phyloP scores from a whole-genome alignment of 2,113 vertebrate species.

The Ceyx melanurus region DNA sequence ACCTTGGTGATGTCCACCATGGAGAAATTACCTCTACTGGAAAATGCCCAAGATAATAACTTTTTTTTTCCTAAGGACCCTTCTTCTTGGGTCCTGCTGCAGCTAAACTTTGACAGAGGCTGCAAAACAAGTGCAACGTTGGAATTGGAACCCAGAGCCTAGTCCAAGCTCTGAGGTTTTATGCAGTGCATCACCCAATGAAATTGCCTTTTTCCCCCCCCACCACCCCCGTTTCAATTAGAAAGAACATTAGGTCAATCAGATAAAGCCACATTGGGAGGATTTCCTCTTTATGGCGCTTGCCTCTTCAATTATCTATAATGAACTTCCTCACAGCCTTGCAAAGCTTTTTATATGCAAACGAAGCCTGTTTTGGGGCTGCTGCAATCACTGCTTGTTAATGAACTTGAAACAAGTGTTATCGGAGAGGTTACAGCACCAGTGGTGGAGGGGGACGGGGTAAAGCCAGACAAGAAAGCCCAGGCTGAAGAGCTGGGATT shows the following conservation, averaged over 20 bases:
- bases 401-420: constrained; percentile 87
- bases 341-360: constrained; percentile 85
- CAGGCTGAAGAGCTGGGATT: constrained; percentile 47
- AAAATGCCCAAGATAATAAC: background rate
- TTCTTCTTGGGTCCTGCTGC: background rate
- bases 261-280: constrained; percentile 72
- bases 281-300: constrained; percentile 74
- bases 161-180: constrained; percentile 23
- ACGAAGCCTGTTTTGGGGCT: constrained; percentile 81
- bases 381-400: constrained; percentile 83
- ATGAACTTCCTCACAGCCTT: constrained; percentile 88
- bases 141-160: background rate
- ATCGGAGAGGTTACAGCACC: constrained; percentile 67
- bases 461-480: constrained; percentile 44
- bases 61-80: background rate
- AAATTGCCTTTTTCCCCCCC: constrained; percentile 52
- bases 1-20: background rate
- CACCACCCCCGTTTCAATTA: constrained; percentile 75
- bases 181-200: constrained; percentile 45
- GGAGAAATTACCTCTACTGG: background rate
- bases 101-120: background rate
- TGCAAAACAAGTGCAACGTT: background rate
- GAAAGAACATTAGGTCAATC: constrained; percentile 76
- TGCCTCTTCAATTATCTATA: constrained; percentile 92
- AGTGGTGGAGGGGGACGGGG: constrained; percentile 2